A percentile compares a stretch with the other conserved stretches of the same genome.
These are phyloP conservation scores for Leucoraja erinaceus DNA, from an alignment of 2,113 vertebrate species.

Conservation along the genomic window DNA sequence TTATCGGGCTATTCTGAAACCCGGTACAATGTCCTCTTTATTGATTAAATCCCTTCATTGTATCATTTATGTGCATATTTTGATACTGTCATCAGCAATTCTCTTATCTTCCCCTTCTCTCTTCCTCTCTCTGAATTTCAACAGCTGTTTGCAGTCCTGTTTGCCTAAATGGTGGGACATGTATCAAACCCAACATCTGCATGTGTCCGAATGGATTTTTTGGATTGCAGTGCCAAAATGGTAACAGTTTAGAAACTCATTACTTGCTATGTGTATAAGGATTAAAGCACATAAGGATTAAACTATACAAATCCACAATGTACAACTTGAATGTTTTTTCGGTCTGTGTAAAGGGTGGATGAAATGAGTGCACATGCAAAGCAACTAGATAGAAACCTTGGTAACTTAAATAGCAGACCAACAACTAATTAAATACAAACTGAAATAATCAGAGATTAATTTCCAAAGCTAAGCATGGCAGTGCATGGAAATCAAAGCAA, in stretches of 20 bases:
- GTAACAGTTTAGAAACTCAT: constrained; percentile 51
- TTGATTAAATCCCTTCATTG: neutral
- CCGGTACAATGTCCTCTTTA: neutral
- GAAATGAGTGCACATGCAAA: too few species aligned
- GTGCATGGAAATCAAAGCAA: neutral
- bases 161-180: constrained; percentile 83
- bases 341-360: neutral
- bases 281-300: neutral
- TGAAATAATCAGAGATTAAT: neutral
- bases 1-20: neutral
- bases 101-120: neutral
- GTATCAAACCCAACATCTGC: constrained; percentile 70
- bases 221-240: constrained; percentile 78
- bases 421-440: neutral
- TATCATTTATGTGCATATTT: neutral
- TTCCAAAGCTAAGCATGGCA: neutral
- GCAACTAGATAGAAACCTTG: neutral
- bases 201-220: constrained; percentile 81
- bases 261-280: neutral
- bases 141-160: constrained; percentile 74
- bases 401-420: neutral
- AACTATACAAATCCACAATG: neutral
- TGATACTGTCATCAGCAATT: neutral
- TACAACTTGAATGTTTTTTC: neutral
- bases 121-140: constrained; percentile 41